phyloP scores from a whole-genome alignment of 1,140 invertebrate species.

The Brachionus koreanus region DNA sequence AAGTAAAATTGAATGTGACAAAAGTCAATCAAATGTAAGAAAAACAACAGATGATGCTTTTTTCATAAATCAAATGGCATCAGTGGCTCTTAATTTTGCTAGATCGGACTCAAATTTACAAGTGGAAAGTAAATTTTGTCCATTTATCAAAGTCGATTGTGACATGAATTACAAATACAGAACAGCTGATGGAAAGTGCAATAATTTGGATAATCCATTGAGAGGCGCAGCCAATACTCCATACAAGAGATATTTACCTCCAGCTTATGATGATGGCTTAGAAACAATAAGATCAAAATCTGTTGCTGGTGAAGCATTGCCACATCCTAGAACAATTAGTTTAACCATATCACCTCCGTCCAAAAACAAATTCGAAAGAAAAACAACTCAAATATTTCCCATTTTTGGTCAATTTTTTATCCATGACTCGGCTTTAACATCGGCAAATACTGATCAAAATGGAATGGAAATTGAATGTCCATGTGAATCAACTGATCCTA shows the following conservation, averaged over 20 bases:
- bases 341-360: not conserved
- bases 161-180: constrained; percentile 61
- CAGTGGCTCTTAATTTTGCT: not conserved
- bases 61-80: not conserved
- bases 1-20: not conserved
- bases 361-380: not conserved
- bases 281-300: not conserved
- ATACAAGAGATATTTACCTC: constrained; percentile 70
- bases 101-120: not conserved
- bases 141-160: not conserved
- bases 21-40: not conserved
- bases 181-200: constrained; percentile 73
- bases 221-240: constrained; percentile 73
- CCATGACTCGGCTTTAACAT: constrained; percentile 47
- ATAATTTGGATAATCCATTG: constrained; percentile 74
- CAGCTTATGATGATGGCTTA: constrained; percentile 65
- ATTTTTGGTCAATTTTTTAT: constrained; percentile 72
- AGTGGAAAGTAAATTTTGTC: not conserved
- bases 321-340: constrained; percentile 16
- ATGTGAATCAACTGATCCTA: not conserved
- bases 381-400: not conserved
- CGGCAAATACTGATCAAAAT: constrained; percentile 37
- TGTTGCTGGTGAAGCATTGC: not conserved
- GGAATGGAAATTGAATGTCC: constrained; percentile 7
- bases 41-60: not conserved